Evolutionary conservation across 2,888 invertebrate species (phyloP).

Genomic region (Vanessa cardui): DNA sequence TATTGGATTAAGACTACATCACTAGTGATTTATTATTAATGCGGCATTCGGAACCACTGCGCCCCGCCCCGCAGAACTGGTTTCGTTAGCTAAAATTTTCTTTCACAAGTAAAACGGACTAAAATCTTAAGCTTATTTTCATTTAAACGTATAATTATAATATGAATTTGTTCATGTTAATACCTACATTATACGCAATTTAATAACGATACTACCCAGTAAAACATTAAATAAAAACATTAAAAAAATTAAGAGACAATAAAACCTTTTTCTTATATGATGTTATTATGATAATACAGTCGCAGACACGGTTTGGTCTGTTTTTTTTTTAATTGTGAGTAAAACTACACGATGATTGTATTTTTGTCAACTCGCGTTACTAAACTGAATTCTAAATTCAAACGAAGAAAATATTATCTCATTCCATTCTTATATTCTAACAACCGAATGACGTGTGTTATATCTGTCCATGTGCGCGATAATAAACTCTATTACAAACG

Average conservation of each 20-base stretch:
- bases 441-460: conserved; percentile 51
- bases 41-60: conserved; percentile 35
- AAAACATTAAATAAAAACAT: too few species aligned
- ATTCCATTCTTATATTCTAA: conserved; percentile 65
- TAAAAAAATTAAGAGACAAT: too few species aligned
- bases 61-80: conserved; percentile 36
- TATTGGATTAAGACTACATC: conserved; percentile 24
- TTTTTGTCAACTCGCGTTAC: neutral
- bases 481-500: conserved; percentile 50
- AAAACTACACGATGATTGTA: too few species aligned
- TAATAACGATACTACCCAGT: too few species aligned
- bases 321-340: too few species aligned
- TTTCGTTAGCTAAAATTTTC: conserved; percentile 34
- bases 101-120: conserved; percentile 25
- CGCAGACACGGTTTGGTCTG: too few species aligned
- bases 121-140: conserved; percentile 10
- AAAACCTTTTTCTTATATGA: too few species aligned
- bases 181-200: too few species aligned
- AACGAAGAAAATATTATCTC: conserved; percentile 64
- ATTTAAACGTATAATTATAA: conserved; percentile 1
- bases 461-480: conserved; percentile 47
- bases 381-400: conserved; percentile 31
- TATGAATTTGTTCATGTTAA: neutral
- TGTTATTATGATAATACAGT: too few species aligned
- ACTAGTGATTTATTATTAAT: conserved; percentile 43